phyloP scores from a whole-genome alignment of 1,140 invertebrate genomes.

The Myzus persicae region DNA sequence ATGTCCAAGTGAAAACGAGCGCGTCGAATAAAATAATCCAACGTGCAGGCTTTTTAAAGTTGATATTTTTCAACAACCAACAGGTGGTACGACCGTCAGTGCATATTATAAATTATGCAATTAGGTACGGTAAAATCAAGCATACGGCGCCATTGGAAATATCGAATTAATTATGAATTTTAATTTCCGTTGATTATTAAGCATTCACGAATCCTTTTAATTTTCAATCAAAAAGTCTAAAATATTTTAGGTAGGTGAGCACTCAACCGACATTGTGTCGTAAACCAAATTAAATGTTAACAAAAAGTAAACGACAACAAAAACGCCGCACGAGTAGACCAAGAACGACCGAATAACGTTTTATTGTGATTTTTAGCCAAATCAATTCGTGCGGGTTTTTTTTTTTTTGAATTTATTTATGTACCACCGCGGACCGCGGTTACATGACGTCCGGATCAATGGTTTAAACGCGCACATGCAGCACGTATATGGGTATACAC shows the following conservation, averaged over 20 bases:
- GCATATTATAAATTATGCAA: not conserved
- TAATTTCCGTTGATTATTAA: not conserved
- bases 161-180: not conserved
- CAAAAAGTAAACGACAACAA: not conserved
- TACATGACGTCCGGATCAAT: slow-evolving; percentile 7
- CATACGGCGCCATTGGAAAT: not conserved
- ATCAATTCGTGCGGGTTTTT: not conserved
- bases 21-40: not conserved
- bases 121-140: not conserved
- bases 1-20: not conserved
- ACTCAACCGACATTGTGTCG: not conserved
- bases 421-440: not conserved
- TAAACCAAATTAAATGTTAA: not conserved
- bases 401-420: not conserved
- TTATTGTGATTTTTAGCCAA: not conserved
- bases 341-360: not conserved
- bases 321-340: not conserved
- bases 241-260: not conserved
- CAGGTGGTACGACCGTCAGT: not conserved
- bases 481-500: not conserved
- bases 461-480: not conserved
- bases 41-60: not conserved
- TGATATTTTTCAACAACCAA: not conserved
- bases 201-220: not conserved
- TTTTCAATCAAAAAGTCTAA: not conserved